Evolutionary conservation across 2,797 vertebrate genomes (phyloP).

Genomic region (Oreonectes daqikongensis): DNA sequence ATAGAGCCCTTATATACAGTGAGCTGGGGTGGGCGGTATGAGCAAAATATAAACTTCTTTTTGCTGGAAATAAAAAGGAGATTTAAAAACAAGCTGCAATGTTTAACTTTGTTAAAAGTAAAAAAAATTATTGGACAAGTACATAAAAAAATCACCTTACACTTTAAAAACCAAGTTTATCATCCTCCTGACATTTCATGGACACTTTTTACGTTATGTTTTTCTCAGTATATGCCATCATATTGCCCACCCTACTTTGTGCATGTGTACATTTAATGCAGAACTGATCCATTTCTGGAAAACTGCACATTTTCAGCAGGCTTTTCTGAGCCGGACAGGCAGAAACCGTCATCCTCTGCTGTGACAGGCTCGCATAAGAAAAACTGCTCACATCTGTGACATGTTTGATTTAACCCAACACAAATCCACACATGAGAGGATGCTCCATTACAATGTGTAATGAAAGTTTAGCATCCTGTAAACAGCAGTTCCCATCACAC

Average conservation of each 20-base stretch:
- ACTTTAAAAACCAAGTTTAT: no score
- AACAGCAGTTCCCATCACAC: conserved; percentile 33
- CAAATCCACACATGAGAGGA: conserved; percentile 16
- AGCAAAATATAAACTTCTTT: not conserved
- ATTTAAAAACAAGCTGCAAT: no score
- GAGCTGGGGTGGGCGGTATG: not conserved
- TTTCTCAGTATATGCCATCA: not conserved
- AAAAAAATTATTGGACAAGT: no score
- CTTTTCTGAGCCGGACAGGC: conserved; percentile 10
- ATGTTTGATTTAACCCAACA: not conserved
- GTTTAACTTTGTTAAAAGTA: no score
- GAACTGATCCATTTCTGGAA: not conserved
- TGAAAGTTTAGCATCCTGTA: conserved; percentile 23
- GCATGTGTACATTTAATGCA: not conserved
- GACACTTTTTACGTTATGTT: no score
- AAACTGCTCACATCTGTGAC: not conserved
- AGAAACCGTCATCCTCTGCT: conserved; percentile 29
- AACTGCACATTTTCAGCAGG: conserved; percentile 4
- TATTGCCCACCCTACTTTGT: not conserved
- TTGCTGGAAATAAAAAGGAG: no score
- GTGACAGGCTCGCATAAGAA: not conserved
- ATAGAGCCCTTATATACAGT: not conserved
- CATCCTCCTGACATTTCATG: no score
- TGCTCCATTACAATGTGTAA: conserved; percentile 17
- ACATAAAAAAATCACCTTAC: no score